Evolutionary conservation across 1,140 invertebrate genomes (phyloP).

Genomic region (Leptinotarsa texana): DNA sequence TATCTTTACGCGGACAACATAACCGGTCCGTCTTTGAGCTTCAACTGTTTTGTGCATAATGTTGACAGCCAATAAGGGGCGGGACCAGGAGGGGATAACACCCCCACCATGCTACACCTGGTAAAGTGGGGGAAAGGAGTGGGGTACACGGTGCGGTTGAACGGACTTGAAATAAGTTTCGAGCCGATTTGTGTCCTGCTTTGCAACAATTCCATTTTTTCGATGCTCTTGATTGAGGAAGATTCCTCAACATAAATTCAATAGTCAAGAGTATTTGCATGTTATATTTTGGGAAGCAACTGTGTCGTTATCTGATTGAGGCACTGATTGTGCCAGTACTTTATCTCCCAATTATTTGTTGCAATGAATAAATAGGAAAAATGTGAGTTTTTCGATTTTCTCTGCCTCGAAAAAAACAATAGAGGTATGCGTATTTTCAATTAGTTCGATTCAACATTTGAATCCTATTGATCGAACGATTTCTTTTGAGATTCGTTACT

Average conservation of each 20-base stretch:
- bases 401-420: no score
- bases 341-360: no score
- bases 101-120: constrained; percentile 49
- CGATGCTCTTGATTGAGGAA: constrained; percentile 17
- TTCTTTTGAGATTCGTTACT: no score
- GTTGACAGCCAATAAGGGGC: constrained; percentile 54
- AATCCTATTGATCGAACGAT: no score
- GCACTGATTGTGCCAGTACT: no score
- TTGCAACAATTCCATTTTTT: constrained; percentile 52
- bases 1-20: constrained; percentile 51
- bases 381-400: no score
- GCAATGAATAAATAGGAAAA: no score
- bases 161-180: constrained; percentile 52
- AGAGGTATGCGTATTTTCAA: no score
- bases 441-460: no score
- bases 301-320: constrained; percentile 4
- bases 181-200: constrained; percentile 41
- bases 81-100: constrained; percentile 48
- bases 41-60: constrained; percentile 53
- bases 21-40: constrained; percentile 50
- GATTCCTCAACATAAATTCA: not conserved
- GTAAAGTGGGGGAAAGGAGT: constrained; percentile 45
- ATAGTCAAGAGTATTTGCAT: not conserved
- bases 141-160: constrained; percentile 48
- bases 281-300: not conserved